These are phyloP conservation scores for Cecropterus lyciades DNA, from an alignment of 1,140 invertebrate species.

Conservation along the genomic window DNA sequence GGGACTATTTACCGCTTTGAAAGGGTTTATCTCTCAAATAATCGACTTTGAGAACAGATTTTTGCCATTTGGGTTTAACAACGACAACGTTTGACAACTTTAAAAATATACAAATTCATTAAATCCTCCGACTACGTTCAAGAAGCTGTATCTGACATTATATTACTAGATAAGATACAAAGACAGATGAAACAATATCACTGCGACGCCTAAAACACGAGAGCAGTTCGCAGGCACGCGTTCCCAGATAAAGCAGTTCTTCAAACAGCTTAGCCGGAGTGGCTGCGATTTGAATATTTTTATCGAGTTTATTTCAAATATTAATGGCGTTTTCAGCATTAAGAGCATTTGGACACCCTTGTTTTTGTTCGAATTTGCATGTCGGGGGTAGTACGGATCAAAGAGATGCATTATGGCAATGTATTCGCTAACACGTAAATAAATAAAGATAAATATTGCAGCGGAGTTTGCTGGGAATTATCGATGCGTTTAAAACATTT, in stretches of 20 bases:
- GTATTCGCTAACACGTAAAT: constrained; percentile 75
- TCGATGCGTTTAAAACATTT: constrained; percentile 12
- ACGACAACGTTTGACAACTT: too few species aligned
- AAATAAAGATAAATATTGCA: constrained; percentile 74
- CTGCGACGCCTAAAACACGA: neutral
- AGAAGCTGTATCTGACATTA: neutral
- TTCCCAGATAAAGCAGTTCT: constrained; percentile 32
- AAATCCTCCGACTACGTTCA: neutral
- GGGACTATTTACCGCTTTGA: too few species aligned
- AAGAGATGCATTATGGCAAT: constrained; percentile 69
- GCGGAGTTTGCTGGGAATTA: constrained; percentile 3
- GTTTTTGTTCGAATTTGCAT: constrained; percentile 78
- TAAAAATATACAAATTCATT: too few species aligned
- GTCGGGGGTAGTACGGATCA: constrained; percentile 57
- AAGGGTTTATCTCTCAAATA: too few species aligned
- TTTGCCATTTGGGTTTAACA: too few species aligned
- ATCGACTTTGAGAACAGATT: too few species aligned
- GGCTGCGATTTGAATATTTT: constrained; percentile 71
- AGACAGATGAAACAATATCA: constrained; percentile 4
- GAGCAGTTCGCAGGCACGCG: constrained; percentile 9
- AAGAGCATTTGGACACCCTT: constrained; percentile 72
- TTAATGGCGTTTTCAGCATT: constrained; percentile 72
- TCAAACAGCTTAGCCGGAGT: constrained; percentile 56
- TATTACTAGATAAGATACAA: neutral
- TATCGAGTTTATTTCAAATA: constrained; percentile 76